Evolutionary conservation across 2,797 vertebrate species (phyloP), one percentile per base, ranked within the genome.

Genomic region (Bovichtus variegatus): DNA sequence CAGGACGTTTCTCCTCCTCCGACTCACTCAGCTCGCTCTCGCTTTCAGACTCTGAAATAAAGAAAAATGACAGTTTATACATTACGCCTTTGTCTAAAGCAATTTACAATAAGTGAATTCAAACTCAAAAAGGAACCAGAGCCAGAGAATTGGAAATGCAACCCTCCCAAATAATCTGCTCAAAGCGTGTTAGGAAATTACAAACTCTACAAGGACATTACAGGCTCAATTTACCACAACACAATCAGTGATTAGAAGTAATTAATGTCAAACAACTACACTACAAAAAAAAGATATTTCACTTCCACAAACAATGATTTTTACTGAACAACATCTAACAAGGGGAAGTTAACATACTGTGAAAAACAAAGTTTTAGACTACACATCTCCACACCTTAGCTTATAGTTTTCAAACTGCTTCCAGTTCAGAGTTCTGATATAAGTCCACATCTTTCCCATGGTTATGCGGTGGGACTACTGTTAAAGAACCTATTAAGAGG

Each of bases 1-100:
- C 60, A 46, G 66, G 38, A 34, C 83, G 76, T 9, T 91, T 91
- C 60, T 93, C 87, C 50, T 92, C 92, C 15, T 94, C 93, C 0
- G 92, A 93, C 58, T 90, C 92, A 49, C 88, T 95, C 23, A 71
- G 68, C 38, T 94, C 92, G 5, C 93, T 94, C 49, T 95, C 94
- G 57, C 91, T 94, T 47, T 95, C 94, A 44, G 94, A 95, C 49
- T 94, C 95, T 95, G 65, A 65, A 64, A 36, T 2, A 59, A n/a
- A 69, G 6, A 9, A 21, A 61, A 23, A 36, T 11, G 31, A 47
- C 12, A 63, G 36, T 21, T 47, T 15, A 63, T 44, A 59, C 6
- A 80, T 29, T 21, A 10, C 46, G 38, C 10, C 6, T 41, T 62
- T 62, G 2, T 34, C 43, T 13, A 40, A 40, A 29, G 16, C 1